phyloP scores from a whole-genome alignment of 2,888 invertebrate genomes.

The Diarsia mendica region DNA sequence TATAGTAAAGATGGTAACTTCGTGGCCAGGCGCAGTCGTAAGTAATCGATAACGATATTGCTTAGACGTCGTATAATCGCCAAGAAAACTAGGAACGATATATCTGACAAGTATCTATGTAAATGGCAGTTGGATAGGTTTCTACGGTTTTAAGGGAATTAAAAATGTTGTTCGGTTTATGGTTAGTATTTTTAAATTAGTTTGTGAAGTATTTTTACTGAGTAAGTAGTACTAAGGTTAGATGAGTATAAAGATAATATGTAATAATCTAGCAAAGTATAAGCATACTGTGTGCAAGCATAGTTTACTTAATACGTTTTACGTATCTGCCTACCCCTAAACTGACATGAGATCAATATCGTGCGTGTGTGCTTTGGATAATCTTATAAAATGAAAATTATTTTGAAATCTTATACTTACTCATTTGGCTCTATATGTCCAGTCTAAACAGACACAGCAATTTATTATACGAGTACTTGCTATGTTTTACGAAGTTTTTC shows the following conservation, averaged over 20 bases:
- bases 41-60: constrained; percentile 67
- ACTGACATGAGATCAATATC: neutral
- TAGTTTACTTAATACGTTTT: neutral
- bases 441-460: too few species aligned
- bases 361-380: neutral
- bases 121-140: constrained; percentile 48
- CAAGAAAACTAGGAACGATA: constrained; percentile 59
- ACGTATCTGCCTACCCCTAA: neutral
- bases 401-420: too few species aligned
- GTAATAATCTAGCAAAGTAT: neutral
- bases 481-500: too few species aligned
- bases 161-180: constrained; percentile 43
- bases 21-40: constrained; percentile 54
- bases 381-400: too few species aligned
- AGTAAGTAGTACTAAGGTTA: neutral
- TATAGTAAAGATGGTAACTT: constrained; percentile 49
- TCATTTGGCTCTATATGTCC: neutral
- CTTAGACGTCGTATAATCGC: constrained; percentile 61
- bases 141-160: constrained; percentile 29
- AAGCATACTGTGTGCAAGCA: neutral
- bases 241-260: neutral
- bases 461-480: too few species aligned
- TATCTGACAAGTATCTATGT: constrained; percentile 54
- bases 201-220: constrained; percentile 15
- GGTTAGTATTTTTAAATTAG: constrained; percentile 34